These are phyloP conservation scores for Philaethria dido DNA, from an alignment of 2,888 invertebrate species.

Conservation along the genomic window DNA sequence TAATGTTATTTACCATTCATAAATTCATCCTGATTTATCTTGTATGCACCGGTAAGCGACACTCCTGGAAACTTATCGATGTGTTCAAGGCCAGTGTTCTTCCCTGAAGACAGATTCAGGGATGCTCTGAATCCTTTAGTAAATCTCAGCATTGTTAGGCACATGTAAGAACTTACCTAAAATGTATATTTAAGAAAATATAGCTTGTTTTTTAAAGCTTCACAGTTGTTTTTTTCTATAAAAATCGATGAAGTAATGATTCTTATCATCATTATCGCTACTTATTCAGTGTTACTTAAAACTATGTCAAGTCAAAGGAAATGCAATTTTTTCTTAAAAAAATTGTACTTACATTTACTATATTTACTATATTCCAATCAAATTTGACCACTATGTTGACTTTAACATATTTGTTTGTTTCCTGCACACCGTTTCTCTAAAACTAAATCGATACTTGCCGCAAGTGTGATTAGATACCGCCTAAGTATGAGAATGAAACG, in stretches of 20 bases:
- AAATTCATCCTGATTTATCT: slow-evolving; percentile 62
- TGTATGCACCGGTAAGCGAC: slow-evolving; percentile 65
- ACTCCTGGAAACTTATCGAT: slow-evolving; percentile 51
- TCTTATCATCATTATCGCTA: too few relatives aligned
- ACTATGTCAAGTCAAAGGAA: too few relatives aligned
- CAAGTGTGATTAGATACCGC: slow-evolving; percentile 66
- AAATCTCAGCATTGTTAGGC: slow-evolving; percentile 59
- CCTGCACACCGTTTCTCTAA: slow-evolving; percentile 11
- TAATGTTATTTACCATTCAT: slow-evolving; percentile 55
- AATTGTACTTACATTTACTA: too few relatives aligned
- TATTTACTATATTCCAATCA: slow-evolving; percentile 35
- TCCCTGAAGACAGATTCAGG: slow-evolving; percentile 58
- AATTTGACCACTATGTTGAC: slow-evolving; percentile 28
- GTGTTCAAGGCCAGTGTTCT: slow-evolving; percentile 48
- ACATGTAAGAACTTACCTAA: too few relatives aligned
- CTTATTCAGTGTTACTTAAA: too few relatives aligned
- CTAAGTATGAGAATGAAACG: slow-evolving; percentile 55
- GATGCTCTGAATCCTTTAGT: slow-evolving; percentile 63
- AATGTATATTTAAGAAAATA: too few relatives aligned
- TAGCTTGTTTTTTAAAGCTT: too few relatives aligned
- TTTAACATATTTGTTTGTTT: slow-evolving; percentile 32
- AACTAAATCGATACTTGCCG: slow-evolving; percentile 63
- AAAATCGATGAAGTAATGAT: too few relatives aligned
- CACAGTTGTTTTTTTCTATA: too few relatives aligned
- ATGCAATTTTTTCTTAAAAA: too few relatives aligned